A percentile compares a stretch with the other conserved stretches of the same genome.
Conservation (phyloP, 2,888 invertebrate genomes). For the Zhengitettix transpicula region DNA sequence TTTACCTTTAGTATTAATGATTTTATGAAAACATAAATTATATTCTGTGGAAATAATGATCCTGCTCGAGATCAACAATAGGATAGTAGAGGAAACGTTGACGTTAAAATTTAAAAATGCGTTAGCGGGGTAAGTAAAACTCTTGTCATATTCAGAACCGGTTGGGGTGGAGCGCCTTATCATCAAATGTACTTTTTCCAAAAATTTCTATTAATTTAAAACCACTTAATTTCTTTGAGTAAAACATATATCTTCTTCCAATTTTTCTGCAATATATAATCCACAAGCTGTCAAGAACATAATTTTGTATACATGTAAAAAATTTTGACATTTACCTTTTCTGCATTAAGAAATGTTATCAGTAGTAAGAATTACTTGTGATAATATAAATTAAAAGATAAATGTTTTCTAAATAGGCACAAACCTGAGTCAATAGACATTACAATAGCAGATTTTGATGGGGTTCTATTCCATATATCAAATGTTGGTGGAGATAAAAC, state of each 20-base stretch:
- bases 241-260: too few species aligned
- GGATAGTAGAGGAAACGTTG: conserved; percentile 94
- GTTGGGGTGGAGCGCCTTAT: conserved; percentile 7
- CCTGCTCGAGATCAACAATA: conserved; percentile 96
- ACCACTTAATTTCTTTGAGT: too few species aligned
- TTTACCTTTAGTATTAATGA: conserved; percentile 10
- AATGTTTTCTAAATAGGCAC: conserved; percentile 36
- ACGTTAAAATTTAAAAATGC: conserved; percentile 92
- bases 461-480: conserved; percentile 94
- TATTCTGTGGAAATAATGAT: conserved; percentile 55
- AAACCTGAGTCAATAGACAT: conserved; percentile 94
- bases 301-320: too few species aligned
- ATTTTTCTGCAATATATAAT: too few species aligned
- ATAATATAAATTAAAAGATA: too few species aligned
- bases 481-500: conserved; percentile 92
- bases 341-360: too few species aligned
- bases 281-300: too few species aligned
- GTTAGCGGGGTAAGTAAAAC: conserved; percentile 71
- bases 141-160: conserved; percentile 3
- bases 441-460: conserved; percentile 93
- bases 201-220: too few species aligned
- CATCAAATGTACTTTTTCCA: too few species aligned
- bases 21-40: conserved; percentile 6
- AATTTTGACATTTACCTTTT: too few species aligned
- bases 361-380: too few species aligned